These are phyloP conservation scores for Trichonephila clavipes DNA, from an alignment of 1,140 invertebrate genomes.

Conservation along the genomic window DNA sequence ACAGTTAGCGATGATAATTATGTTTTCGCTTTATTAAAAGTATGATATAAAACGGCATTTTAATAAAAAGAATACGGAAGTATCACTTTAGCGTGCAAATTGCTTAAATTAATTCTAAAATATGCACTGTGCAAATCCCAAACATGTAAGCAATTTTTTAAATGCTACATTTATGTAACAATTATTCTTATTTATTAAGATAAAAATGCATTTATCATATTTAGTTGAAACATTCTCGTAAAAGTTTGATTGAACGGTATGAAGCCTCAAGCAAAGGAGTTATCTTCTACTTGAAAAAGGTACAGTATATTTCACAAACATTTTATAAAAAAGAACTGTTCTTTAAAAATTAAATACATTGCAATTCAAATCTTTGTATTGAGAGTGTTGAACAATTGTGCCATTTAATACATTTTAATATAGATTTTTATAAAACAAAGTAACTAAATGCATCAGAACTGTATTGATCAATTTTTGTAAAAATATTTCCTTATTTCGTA, in stretches of 20 bases:
- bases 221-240: neutral
- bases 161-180: neutral
- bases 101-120: neutral
- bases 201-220: neutral
- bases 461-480: too few relatives aligned
- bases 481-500: too few relatives aligned
- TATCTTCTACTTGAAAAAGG: constrained; percentile 79
- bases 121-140: neutral
- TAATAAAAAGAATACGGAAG: too few relatives aligned
- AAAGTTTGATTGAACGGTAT: constrained; percentile 78
- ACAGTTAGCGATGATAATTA: too few relatives aligned
- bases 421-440: too few relatives aligned
- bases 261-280: constrained; percentile 79
- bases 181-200: neutral
- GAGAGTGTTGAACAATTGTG: too few relatives aligned
- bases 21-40: too few relatives aligned
- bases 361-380: too few relatives aligned
- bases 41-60: too few relatives aligned
- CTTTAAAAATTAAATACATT: neutral
- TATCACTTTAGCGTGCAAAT: neutral
- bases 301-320: constrained; percentile 47
- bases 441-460: too few relatives aligned
- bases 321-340: neutral
- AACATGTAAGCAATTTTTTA: neutral
- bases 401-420: too few relatives aligned